These are phyloP conservation scores for Ispidina picta DNA, from an alignment of 2,797 vertebrate genomes.

Conservation along the genomic window DNA sequence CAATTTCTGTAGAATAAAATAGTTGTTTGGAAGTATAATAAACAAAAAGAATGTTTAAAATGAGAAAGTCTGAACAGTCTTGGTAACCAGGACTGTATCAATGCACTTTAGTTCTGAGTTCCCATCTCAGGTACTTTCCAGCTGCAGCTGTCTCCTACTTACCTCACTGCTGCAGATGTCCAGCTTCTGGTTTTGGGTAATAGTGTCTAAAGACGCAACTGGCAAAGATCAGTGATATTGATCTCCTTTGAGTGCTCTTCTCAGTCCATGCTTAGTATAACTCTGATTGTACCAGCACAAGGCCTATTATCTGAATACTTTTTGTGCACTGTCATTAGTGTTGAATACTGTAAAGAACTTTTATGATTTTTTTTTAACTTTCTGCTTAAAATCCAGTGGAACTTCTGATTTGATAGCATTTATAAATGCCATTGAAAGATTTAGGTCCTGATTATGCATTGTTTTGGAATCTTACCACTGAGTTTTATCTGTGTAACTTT, in stretches of 20 bases:
- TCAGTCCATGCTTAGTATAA: not conserved
- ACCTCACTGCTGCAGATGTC: not conserved
- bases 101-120: not conserved
- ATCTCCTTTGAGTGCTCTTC: not conserved
- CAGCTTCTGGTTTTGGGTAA: not conserved
- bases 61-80: not conserved
- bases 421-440: not conserved
- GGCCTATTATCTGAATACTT: not conserved
- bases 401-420: not conserved
- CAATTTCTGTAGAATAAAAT: not conserved
- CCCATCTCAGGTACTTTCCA: not conserved
- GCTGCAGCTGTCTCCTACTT: not conserved
- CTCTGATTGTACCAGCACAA: not conserved
- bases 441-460: not conserved
- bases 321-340: not conserved
- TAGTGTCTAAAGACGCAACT: not conserved
- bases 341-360: not conserved
- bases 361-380: not conserved
- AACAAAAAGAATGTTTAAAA: not conserved
- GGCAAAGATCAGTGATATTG: not conserved
- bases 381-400: not conserved
- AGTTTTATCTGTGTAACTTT: not conserved
- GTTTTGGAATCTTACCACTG: not conserved
- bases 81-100: not conserved
- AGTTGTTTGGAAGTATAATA: not conserved